Percentiles rank a stretch among this genome's conserved stretches.
Conservation (phyloP, 2,888 invertebrate genomes). For the Hemicrepidius hirtus region DNA sequence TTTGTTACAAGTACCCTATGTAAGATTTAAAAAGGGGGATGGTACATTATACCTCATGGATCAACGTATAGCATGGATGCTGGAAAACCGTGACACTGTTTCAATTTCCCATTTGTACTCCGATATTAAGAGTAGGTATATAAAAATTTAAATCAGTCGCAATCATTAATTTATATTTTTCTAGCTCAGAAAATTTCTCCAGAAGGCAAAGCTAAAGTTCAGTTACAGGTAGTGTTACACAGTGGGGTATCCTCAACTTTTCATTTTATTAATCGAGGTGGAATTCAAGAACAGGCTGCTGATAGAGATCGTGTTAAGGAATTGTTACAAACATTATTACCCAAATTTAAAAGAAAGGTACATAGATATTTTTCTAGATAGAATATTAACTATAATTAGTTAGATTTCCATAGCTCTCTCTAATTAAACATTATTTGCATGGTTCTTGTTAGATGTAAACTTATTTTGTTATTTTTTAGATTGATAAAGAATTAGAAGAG, state of each 20-base stretch:
- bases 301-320: slow-evolving; percentile 97
- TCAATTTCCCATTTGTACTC: slow-evolving; percentile 95
- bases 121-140: slow-evolving; percentile 92
- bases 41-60: slow-evolving; percentile 97
- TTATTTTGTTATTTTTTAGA: slow-evolving; percentile 56
- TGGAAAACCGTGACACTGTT: slow-evolving; percentile 93
- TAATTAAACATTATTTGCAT: background rate
- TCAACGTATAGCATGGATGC: slow-evolving; percentile 96
- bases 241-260: slow-evolving; percentile 97
- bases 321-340: slow-evolving; percentile 90
- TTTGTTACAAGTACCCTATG: slow-evolving; percentile 91
- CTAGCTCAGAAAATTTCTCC: slow-evolving; percentile 94
- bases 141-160: slow-evolving; percentile 5
- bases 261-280: slow-evolving; percentile 94
- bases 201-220: slow-evolving; percentile 97
- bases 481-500: slow-evolving; percentile 71
- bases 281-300: slow-evolving; percentile 86
- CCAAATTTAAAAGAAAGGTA: slow-evolving; percentile 94
- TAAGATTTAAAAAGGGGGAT: slow-evolving; percentile 96
- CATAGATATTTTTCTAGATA: too few species aligned
- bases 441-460: background rate
- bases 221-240: slow-evolving; percentile 96
- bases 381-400: too few species aligned
- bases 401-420: too few species aligned
- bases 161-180: slow-evolving; percentile 12